Conservation (phyloP, 2,113 vertebrate genomes). For the Eubucco bourcierii region DNA sequence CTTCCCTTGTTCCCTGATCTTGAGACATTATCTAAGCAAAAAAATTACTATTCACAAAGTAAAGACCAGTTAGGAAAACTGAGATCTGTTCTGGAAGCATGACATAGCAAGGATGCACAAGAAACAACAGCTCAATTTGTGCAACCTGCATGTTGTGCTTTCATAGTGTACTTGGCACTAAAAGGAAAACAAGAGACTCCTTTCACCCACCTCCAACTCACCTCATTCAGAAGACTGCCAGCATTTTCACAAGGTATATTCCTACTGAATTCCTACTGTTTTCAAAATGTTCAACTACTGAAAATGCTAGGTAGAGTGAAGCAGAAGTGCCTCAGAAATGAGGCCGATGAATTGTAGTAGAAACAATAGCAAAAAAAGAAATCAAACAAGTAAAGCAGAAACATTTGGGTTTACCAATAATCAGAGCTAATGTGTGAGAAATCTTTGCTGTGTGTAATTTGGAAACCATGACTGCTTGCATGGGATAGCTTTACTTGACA, state of each 20-base stretch:
- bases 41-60: neutral
- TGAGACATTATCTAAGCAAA: neutral
- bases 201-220: fast-evolving
- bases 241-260: neutral
- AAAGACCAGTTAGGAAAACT: neutral
- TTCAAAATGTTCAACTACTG: neutral
- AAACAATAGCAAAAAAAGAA: neutral
- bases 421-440: neutral
- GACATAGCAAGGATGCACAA: neutral
- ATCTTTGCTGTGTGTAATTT: neutral
- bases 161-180: neutral
- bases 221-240: neutral
- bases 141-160: neutral
- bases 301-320: neutral
- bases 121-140: neutral
- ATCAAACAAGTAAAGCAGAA: neutral
- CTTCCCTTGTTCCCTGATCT: neutral
- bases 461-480: neutral
- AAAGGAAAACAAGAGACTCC: neutral
- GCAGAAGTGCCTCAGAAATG: too few species aligned
- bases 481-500: neutral
- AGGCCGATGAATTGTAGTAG: neutral
- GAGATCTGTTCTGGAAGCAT: neutral
- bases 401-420: neutral
- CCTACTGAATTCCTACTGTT: neutral